Evolutionary conservation across 2,113 vertebrate genomes (phyloP).

Genomic region (Peromyscus californicus): DNA sequence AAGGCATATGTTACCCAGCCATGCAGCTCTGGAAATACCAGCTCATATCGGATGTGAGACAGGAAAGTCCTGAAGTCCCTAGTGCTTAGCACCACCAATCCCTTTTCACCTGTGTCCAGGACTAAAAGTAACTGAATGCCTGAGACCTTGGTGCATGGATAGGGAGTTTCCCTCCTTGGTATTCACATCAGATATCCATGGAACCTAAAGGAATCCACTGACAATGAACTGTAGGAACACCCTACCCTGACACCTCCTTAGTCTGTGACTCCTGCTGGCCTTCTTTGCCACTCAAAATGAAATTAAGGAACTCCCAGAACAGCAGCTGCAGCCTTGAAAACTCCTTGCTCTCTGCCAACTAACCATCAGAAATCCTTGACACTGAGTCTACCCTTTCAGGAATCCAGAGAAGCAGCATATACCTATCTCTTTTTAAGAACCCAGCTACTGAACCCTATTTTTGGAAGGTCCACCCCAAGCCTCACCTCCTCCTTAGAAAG

Average conservation of each 20-base stretch:
- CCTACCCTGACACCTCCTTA: no score
- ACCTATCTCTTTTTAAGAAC: background rate
- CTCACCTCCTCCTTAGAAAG: background rate
- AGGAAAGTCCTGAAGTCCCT: background rate
- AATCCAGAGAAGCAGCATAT: background rate
- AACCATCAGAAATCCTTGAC: background rate
- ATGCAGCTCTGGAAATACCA: background rate
- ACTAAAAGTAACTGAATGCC: background rate
- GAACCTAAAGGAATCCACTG: background rate
- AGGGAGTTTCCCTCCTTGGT: background rate
- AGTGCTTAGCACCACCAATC: background rate
- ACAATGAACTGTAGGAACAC: background rate
- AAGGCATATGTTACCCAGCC: background rate
- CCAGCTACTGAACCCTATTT: background rate
- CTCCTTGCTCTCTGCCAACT: background rate
- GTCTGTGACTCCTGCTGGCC: background rate
- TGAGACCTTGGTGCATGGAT: background rate
- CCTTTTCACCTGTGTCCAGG: background rate
- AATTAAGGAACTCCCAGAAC: background rate
- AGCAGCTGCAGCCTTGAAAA: background rate
- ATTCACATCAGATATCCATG: background rate
- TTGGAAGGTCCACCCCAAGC: background rate
- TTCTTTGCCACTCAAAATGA: background rate
- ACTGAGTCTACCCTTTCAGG: background rate
- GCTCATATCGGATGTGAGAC: rapidly evolving